Evolutionary conservation across 2,888 invertebrate species (phyloP).

Genomic region (Chloroclystis v-ata): DNA sequence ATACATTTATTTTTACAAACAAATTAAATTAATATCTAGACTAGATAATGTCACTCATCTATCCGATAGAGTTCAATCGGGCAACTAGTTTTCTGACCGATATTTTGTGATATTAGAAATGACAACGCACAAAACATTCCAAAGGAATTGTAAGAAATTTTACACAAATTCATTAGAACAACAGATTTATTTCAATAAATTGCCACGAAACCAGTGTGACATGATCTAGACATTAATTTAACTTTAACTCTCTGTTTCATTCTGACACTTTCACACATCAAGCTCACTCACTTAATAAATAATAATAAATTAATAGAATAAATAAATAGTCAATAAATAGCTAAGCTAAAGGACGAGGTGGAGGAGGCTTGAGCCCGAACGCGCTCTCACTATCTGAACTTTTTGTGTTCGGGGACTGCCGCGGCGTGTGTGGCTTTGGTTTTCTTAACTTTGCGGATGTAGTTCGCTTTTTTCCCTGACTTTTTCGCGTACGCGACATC

Average conservation of each 20-base stretch:
- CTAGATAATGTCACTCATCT: slow-evolving; percentile 76
- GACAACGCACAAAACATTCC: slow-evolving; percentile 64
- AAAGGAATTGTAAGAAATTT: slow-evolving; percentile 67
- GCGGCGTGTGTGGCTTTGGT: slow-evolving; percentile 71
- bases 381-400: slow-evolving; percentile 75
- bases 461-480: slow-evolving; percentile 70
- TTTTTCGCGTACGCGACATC: slow-evolving; percentile 67
- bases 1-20: slow-evolving; percentile 61
- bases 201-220: slow-evolving; percentile 78
- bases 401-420: slow-evolving; percentile 72
- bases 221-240: slow-evolving; percentile 80
- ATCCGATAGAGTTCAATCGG: slow-evolving; percentile 50
- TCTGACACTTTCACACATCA: slow-evolving; percentile 74
- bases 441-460: slow-evolving; percentile 74
- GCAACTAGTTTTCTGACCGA: slow-evolving; percentile 74
- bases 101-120: slow-evolving; percentile 33
- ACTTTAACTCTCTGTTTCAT: slow-evolving; percentile 69
- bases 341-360: slow-evolving; percentile 76
- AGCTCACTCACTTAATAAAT: slow-evolving; percentile 79
- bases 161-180: slow-evolving; percentile 70
- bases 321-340: slow-evolving; percentile 79
- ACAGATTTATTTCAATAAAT: slow-evolving; percentile 77
- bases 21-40: slow-evolving; percentile 71
- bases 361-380: slow-evolving; percentile 54
- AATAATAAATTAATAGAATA: slow-evolving; percentile 78